Conservation (phyloP, 2,888 invertebrate genomes). For the Margaritifera margaritifera region DNA sequence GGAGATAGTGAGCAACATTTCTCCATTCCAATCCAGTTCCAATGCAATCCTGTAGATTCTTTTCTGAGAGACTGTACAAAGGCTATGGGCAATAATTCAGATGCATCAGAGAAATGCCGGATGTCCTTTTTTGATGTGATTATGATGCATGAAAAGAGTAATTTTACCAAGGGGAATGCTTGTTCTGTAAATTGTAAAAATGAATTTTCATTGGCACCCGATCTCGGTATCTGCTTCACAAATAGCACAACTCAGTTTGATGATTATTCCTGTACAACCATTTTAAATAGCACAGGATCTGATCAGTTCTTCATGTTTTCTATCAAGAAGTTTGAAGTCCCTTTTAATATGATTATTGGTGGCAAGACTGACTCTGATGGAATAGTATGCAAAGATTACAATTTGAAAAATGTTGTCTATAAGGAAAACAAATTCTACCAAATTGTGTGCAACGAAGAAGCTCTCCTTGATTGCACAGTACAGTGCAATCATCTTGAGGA, state of each 20-base stretch:
- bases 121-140: constrained; percentile 5
- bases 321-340: constrained; percentile 19
- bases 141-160: constrained; percentile 4
- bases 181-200: constrained; percentile 32
- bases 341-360: constrained; percentile 16
- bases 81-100: not conserved
- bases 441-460: constrained; percentile 51
- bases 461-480: constrained; percentile 46
- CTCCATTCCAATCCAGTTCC: constrained; percentile 19
- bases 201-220: constrained; percentile 15
- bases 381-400: constrained; percentile 46
- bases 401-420: constrained; percentile 48
- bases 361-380: constrained; percentile 9
- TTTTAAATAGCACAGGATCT: constrained; percentile 26
- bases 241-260: constrained; percentile 18
- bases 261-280: constrained; percentile 21
- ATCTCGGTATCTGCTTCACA: constrained; percentile 38
- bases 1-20: not conserved
- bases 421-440: constrained; percentile 43
- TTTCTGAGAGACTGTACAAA: constrained; percentile 52
- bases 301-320: constrained; percentile 14
- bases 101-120: not conserved
- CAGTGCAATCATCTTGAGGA: constrained; percentile 28
- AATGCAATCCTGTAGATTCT: constrained; percentile 55
- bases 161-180: constrained; percentile 11